A percentile compares a stretch with the other conserved stretches of the same genome.
Conservation (phyloP, 2,888 invertebrate species). For the Fragum sueziense region DNA sequence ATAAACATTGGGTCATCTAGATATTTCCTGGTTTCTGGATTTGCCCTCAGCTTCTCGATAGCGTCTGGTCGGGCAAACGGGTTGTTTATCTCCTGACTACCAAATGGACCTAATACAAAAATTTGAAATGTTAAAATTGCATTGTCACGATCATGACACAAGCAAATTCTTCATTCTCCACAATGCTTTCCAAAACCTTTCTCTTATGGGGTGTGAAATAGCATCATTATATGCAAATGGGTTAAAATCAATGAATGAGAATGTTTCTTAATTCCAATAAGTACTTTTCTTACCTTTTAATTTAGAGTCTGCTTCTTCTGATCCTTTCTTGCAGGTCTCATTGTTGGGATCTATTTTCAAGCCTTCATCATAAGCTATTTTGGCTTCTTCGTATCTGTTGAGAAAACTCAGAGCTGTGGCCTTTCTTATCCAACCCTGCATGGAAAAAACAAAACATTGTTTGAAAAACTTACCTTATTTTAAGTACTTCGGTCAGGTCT, state of each 20-base stretch:
- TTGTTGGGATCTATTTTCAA: conserved; percentile 89
- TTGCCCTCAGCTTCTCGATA: conserved; percentile 86
- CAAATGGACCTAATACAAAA: conserved; percentile 63
- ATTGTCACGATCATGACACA: too few relatives aligned
- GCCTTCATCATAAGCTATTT: conserved; percentile 89
- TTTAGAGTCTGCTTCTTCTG: conserved; percentile 84
- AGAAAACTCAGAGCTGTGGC: conserved; percentile 92
- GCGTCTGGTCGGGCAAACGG: conserved; percentile 86
- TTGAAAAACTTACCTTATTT: background rate
- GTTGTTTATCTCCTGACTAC: conserved; percentile 80
- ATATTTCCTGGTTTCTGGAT: conserved; percentile 88
- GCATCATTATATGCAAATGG: too few relatives aligned
- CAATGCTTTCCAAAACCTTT: too few relatives aligned
- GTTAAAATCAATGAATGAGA: too few relatives aligned
- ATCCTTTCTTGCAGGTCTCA: conserved; percentile 87
- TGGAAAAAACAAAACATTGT: background rate
- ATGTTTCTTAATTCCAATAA: too few relatives aligned
- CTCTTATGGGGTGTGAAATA: too few relatives aligned
- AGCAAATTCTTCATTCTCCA: too few relatives aligned
- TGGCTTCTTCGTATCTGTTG: conserved; percentile 89
- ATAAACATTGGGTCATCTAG: conserved; percentile 90
- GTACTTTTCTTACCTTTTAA: conserved; percentile 62
- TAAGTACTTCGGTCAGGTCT: too few relatives aligned
- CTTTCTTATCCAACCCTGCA: conserved; percentile 90
- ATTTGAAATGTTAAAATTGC: background rate